Evolutionary conservation across 2,113 vertebrate genomes (phyloP).

Genomic region (Helogale parvula): DNA sequence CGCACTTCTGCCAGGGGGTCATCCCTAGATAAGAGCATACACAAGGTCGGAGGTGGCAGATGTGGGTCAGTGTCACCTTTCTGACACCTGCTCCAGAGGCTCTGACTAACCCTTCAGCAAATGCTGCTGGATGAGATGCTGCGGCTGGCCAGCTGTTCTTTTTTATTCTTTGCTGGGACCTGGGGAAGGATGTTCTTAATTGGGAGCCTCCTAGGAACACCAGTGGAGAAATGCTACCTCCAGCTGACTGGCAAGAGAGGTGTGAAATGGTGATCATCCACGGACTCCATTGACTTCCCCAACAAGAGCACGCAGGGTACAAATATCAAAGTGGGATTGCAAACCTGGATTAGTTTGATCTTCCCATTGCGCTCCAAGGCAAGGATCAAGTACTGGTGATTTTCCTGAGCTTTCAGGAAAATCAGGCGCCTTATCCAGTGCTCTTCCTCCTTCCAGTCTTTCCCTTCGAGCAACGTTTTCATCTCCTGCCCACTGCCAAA

Average conservation of each 20-base stretch:
- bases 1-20: not conserved
- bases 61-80: not conserved
- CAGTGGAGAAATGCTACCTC: not conserved
- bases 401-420: slow-evolving; percentile 79
- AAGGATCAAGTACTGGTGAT: slow-evolving; percentile 74
- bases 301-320: not conserved
- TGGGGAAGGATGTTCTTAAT: not conserved
- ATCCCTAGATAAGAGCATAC: not conserved
- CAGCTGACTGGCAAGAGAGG: not conserved
- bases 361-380: slow-evolving; percentile 81
- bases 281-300: not conserved
- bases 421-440: slow-evolving; percentile 65
- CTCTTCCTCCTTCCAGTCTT: slow-evolving; percentile 75
- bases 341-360: slow-evolving; percentile 86
- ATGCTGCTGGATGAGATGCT: not conserved
- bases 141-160: not conserved
- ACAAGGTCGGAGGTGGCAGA: not conserved
- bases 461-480: slow-evolving; percentile 74
- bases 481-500: slow-evolving; percentile 84
- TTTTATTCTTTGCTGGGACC: not conserved
- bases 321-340: not conserved
- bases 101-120: not conserved
- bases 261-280: not conserved
- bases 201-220: not conserved
- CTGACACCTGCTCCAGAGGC: not conserved